Base-by-base conservation (phyloP, 2,888 invertebrate genomes). In the Drosophila subquinaria region DNA sequence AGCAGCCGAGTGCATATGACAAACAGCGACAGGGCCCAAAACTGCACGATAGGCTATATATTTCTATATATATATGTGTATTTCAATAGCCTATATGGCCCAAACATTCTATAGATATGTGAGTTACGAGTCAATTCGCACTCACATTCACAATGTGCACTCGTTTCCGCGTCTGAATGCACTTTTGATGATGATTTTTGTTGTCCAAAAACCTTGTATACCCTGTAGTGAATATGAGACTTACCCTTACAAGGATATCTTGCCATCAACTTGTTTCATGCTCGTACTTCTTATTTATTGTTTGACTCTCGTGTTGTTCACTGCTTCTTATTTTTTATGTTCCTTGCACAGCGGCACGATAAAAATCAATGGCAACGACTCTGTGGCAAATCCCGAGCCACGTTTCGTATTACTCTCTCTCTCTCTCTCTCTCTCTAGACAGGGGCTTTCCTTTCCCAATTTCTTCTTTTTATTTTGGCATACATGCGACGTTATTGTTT, bases 1-100 rank as follows among this genome's bases (percentile, higher is more conserved):
- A 81, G 48, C 68, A 75, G 86, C 86, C 86, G 87, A 86, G 81
- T 74, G 80, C 80, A 88, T 85, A 88, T 86, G 86, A 86, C 86
- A 88, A 82, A 86, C 82, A 83, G 76, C 72, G 80, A 85, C 86
- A 87, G 79, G 70, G 61, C 62, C 68, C 47, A 60, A 45, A 79
- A 79, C 64, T 83, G 71, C 65, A 79, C 69, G 73, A 81, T 76
- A 78, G 3, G n/a, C 38, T 38, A 36, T 20, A 23, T 36, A 20
- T 36, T 20, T 13, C 36, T 36, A 36, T 33, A 35, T 8, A 35
- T 35, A 11, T 38, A n/a, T 15, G 27, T 36, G 30, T 17, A 10
- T 43, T 20, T 20, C 30, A 48, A 81, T 56, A 60, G 56, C 47
- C 30, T 48, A 61, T 55, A 67, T 38, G 38, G n/a, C 38, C n/a